These are phyloP conservation scores for Periophthalmus modestus DNA, from an alignment of 2,113 vertebrate genomes.

Conservation along the genomic window DNA sequence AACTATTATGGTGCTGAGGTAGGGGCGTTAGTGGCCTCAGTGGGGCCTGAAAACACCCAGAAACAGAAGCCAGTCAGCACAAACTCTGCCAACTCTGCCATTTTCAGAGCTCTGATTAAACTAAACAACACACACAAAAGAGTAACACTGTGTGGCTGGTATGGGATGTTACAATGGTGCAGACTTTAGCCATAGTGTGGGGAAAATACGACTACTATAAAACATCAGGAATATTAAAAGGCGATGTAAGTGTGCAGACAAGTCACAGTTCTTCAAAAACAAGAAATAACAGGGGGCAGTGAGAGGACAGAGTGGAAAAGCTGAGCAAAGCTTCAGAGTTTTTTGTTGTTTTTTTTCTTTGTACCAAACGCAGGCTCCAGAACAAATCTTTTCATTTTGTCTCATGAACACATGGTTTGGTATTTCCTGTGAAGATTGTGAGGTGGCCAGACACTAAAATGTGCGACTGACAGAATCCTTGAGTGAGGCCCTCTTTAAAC, in stretches of 20 bases:
- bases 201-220: background rate
- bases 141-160: slow-evolving; percentile 32
- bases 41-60: slow-evolving; percentile 33
- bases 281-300: slow-evolving; percentile 27
- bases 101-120: slow-evolving; percentile 47
- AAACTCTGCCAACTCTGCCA: slow-evolving; percentile 39
- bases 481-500: slow-evolving; percentile 43
- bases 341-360: slow-evolving; percentile 39
- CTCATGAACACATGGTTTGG: slow-evolving; percentile 45
- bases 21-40: slow-evolving; percentile 5
- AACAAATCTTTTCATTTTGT: slow-evolving; percentile 12
- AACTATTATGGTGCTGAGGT: slow-evolving; percentile 13
- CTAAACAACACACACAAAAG: slow-evolving; percentile 21
- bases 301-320: slow-evolving; percentile 26
- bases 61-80: slow-evolving; percentile 32
- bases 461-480: slow-evolving; percentile 56
- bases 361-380: slow-evolving; percentile 25
- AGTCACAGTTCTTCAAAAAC: slow-evolving; percentile 6
- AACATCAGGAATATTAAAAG: background rate
- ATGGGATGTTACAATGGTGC: background rate
- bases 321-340: slow-evolving; percentile 21
- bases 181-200: background rate
- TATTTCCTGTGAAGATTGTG: slow-evolving; percentile 63
- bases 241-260: background rate
- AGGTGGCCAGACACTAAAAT: slow-evolving; percentile 49